Evolutionary conservation across 2,113 vertebrate genomes (phyloP).

Genomic region (Osmerus mordax): DNA sequence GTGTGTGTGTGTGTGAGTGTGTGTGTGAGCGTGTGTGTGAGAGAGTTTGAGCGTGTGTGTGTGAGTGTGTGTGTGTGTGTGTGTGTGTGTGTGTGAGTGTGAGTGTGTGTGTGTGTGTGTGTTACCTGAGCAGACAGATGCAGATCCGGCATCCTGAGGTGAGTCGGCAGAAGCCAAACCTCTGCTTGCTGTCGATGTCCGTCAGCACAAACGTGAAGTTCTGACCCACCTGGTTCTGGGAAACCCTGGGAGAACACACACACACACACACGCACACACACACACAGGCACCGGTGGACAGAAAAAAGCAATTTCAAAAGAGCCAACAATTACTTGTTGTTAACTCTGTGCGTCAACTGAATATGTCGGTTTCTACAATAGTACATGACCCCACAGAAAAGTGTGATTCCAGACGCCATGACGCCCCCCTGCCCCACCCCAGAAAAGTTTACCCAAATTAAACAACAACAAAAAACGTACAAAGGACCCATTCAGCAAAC

Average conservation of each 20-base stretch:
- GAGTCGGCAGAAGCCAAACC: conserved; percentile 96
- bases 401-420: no score
- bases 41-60: background rate
- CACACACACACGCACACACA: conserved; percentile 31
- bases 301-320: background rate
- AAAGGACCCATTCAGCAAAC: no score
- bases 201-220: conserved; percentile 98
- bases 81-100: conserved; percentile 29
- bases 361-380: no score
- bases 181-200: conserved; percentile 94
- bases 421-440: no score
- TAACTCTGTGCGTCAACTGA: no score
- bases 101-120: conserved; percentile 17
- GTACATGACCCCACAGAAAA: no score
- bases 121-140: conserved; percentile 93
- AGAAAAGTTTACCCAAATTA: no score
- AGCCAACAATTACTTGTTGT: no score
- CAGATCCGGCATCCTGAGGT: conserved; percentile 88
- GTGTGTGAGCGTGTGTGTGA: background rate
- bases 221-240: conserved; percentile 91
- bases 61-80: conserved; percentile 15
- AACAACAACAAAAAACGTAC: no score
- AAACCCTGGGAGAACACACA: conserved; percentile 73
- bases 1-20: background rate
- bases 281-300: background rate